Percentiles rank a stretch among this genome's conserved stretches.
These are phyloP conservation scores for Hirundichthys speculiger DNA, from an alignment of 2,113 vertebrate genomes.

Conservation along the genomic window DNA sequence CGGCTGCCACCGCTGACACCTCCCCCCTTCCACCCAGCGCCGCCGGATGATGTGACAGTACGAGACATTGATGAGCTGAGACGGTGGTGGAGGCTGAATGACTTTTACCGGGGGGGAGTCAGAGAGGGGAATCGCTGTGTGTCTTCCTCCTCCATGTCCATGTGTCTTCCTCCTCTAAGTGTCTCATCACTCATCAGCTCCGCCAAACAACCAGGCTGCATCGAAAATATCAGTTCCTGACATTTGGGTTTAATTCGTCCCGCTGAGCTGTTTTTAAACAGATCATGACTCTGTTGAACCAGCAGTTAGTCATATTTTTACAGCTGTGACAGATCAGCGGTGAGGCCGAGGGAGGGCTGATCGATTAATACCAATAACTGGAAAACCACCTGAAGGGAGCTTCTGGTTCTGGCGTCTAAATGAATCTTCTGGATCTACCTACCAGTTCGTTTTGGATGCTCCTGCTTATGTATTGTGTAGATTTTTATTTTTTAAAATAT, in stretches of 20 bases:
- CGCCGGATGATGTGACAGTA: constrained; percentile 64
- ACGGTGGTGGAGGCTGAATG: constrained; percentile 12
- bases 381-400: not conserved
- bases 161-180: constrained; percentile 8
- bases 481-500: no score
- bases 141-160: constrained; percentile 3
- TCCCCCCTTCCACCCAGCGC: constrained; percentile 10
- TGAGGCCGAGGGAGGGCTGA: no score
- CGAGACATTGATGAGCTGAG: constrained; percentile 61
- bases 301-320: constrained; percentile 7
- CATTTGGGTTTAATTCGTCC: constrained; percentile 41
- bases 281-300: constrained; percentile 19
- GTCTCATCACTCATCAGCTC: not conserved
- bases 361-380: constrained; percentile 2
- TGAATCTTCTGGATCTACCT: no score
- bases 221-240: constrained; percentile 45
- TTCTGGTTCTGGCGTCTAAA: not conserved
- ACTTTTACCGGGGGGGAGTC: constrained; percentile 29
- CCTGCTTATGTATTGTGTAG: no score
- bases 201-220: constrained; percentile 21
- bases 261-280: not conserved
- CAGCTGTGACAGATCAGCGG: no score
- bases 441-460: no score
- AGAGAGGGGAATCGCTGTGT: constrained; percentile 22
- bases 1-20: not conserved